Conservation (phyloP, 1,140 invertebrate species). For the Bombus fervidus region DNA sequence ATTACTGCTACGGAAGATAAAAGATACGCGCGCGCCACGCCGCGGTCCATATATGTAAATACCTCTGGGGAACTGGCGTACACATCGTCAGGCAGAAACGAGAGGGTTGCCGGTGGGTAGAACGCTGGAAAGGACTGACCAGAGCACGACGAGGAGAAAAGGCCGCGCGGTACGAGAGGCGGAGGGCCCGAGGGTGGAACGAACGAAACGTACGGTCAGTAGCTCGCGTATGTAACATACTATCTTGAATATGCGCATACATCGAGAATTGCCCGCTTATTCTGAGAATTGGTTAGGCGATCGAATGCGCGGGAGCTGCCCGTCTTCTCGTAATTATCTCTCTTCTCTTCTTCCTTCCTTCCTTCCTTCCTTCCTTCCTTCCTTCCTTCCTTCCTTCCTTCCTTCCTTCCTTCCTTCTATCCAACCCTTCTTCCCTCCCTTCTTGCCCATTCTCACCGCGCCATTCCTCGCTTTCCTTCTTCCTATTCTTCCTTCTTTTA, state of each 20-base stretch:
- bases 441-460: too few species aligned
- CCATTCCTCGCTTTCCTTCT: too few species aligned
- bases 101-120: conserved; percentile 60
- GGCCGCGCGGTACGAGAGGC: conserved; percentile 11
- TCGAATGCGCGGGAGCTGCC: conserved; percentile 79
- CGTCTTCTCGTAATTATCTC: conserved; percentile 80
- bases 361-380: conserved; percentile 45
- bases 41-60: conserved; percentile 81
- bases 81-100: conserved; percentile 62
- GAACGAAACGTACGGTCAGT: conserved; percentile 73
- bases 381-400: neutral
- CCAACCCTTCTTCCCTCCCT: conserved; percentile 5
- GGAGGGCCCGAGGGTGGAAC: conserved; percentile 57
- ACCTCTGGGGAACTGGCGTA: conserved; percentile 78
- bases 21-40: conserved; percentile 72
- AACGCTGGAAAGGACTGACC: conserved; percentile 50
- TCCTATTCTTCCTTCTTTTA: neutral
- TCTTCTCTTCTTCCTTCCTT: conserved; percentile 73
- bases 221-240: conserved; percentile 81
- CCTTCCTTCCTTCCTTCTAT: neutral
- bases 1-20: conserved; percentile 75
- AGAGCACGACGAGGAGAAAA: conserved; percentile 38
- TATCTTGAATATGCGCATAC: conserved; percentile 83
- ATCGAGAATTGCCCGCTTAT: conserved; percentile 77
- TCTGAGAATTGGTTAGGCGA: conserved; percentile 79